A percentile compares a stretch with the other conserved stretches of the same genome.
Evolutionary conservation across 2,113 vertebrate species (phyloP).

Genomic region (Coregonus clupeaformis): DNA sequence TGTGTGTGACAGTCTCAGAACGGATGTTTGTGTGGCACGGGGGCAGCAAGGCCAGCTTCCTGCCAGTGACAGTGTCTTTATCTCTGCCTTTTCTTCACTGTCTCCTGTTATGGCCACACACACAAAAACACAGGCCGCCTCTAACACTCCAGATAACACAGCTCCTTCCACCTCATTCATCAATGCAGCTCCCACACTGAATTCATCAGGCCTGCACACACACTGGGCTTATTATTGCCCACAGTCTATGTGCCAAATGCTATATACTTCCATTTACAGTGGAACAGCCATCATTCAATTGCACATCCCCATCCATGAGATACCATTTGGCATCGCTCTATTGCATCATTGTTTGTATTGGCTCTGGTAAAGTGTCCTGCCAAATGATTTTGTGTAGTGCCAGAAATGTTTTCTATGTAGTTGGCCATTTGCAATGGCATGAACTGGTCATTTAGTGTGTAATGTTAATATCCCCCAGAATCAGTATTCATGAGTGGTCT

Average conservation of each 20-base stretch:
- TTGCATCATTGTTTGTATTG: no score
- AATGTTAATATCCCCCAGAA: neutral
- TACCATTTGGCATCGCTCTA: no score
- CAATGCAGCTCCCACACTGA: neutral
- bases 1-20: neutral
- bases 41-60: neutral
- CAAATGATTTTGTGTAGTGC: no score
- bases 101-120: neutral
- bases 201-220: neutral
- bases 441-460: no score
- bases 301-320: no score
- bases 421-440: no score
- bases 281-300: neutral
- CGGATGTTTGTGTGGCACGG: slow-evolving; percentile 6
- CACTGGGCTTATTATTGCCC: neutral
- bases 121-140: neutral
- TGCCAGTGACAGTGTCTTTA: slow-evolving; percentile 20
- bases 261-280: no score
- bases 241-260: neutral
- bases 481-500: slow-evolving; percentile 1
- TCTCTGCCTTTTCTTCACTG: slow-evolving; percentile 3
- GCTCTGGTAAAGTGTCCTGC: no score
- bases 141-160: slow-evolving; percentile 13
- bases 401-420: no score
- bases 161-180: neutral